Percentiles rank a stretch among this genome's conserved stretches.
These are phyloP conservation scores for Ectemnius continuus DNA, from an alignment of 2,888 invertebrate species.

Conservation along the genomic window DNA sequence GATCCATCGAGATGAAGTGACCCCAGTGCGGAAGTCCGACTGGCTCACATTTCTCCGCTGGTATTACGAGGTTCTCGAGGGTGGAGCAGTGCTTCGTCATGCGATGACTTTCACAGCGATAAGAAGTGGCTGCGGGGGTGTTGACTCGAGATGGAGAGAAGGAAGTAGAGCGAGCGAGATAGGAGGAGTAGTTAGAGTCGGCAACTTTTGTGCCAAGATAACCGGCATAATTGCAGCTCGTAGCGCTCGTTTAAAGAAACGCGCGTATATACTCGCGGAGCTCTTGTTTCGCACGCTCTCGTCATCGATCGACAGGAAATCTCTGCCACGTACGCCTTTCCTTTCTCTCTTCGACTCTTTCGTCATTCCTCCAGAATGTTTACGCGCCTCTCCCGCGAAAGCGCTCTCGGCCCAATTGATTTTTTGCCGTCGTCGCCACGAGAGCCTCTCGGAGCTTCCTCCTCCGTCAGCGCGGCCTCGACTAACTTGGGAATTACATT, in stretches of 20 bases:
- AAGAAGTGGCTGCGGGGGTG: slow-evolving; percentile 7
- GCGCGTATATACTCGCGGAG: background rate
- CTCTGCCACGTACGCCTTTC: background rate
- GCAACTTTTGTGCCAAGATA: slow-evolving; percentile 5
- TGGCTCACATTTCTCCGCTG: background rate
- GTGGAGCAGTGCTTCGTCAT: background rate
- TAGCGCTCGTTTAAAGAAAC: background rate
- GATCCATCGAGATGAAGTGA: background rate
- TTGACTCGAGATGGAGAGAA: background rate
- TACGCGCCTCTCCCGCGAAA: too few relatives aligned
- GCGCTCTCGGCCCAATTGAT: slow-evolving; percentile 8
- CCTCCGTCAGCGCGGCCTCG: background rate
- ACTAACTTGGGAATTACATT: background rate
- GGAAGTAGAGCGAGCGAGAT: too few relatives aligned
- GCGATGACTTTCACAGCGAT: background rate
- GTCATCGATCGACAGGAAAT: background rate
- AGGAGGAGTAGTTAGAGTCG: background rate
- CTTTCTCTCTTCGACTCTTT: background rate
- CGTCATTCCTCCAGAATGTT: background rate
- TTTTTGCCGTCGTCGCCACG: background rate
- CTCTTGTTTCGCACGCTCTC: background rate
- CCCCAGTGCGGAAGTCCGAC: background rate
- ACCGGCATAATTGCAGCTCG: slow-evolving; percentile 2
- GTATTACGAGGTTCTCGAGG: background rate
- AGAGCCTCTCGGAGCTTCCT: background rate